Evolutionary conservation across 2,113 vertebrate genomes (phyloP), one percentile per base, ranked within the genome.

Genomic region (Podilymbus podiceps): DNA sequence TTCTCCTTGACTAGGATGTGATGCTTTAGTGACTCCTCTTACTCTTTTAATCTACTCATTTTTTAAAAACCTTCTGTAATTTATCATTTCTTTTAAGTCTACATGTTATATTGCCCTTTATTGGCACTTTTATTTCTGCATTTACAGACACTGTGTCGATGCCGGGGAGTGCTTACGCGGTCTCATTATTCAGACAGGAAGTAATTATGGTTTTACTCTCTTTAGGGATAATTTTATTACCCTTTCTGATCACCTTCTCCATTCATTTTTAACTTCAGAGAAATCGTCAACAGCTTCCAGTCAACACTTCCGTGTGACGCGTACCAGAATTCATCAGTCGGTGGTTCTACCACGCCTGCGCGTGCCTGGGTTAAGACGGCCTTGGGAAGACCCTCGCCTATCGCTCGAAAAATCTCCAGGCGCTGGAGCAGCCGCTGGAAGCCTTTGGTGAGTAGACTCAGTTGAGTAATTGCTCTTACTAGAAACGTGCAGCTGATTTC

Each of bases 1-100:
- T 82, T 58, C 69, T 71, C 56, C 55, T 8, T 1, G 0, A 46
- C 17, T 40, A 1, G 14, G n/a, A 10, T 1, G 24, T 33, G 42
- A 62, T 85, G 62, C 35, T 90, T 72, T 17, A 75, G 27, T 55
- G 68, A 66, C 8, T 42, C 44, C 42, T 82, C 50, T 67, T 90
- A 20, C 15, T 66, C 9, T 52, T 31, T 72, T 66, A 80, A n/a
- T 52, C 33, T 52, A 10, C 13, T 46, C 27, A 40, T 59, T 77
- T 15, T 33, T 60, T n/a, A n/a, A n/a, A n/a, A 59, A 62, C 15
- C 2, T 59, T 44, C 38, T 69, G 20, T 59, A 92, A 83, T 76
- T 16, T 72, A 17, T 35, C 5, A 35, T 35, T 62, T 24, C 13
- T 75, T 58, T 28, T 1, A 88, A 56, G 46, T 46, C 73, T 23